phyloP scores from a whole-genome alignment of 1,140 invertebrate genomes.

The Panagrolaimus sp. region DNA sequence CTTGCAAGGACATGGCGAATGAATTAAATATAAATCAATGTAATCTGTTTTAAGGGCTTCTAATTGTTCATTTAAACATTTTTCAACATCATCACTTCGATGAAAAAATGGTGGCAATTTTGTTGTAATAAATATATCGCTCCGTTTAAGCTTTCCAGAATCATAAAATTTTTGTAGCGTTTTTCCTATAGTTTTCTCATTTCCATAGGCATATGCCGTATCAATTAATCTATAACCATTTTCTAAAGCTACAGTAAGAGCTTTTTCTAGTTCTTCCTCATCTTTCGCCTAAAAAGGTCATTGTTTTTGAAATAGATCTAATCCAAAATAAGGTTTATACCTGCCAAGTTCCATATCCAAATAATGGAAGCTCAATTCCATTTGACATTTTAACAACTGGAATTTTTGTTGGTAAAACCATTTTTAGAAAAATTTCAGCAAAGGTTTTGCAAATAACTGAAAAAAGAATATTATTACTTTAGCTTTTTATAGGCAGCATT shows the following conservation, averaged over 20 bases:
- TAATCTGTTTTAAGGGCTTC: slow-evolving; percentile 28
- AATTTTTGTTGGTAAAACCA: slow-evolving; percentile 10
- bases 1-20: slow-evolving; percentile 31
- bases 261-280: slow-evolving; percentile 14
- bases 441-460: too few species aligned
- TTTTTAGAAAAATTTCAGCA: not conserved
- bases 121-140: slow-evolving; percentile 74
- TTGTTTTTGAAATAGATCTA: too few species aligned
- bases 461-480: too few species aligned
- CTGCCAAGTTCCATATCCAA: slow-evolving; percentile 44
- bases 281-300: not conserved
- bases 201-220: slow-evolving; percentile 70
- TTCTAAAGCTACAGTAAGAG: slow-evolving; percentile 21
- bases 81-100: slow-evolving; percentile 59
- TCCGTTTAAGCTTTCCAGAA: slow-evolving; percentile 63
- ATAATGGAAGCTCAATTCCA: slow-evolving; percentile 31
- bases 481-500: too few species aligned
- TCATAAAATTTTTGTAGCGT: slow-evolving; percentile 62
- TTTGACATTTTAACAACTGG: slow-evolving; percentile 27
- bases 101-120: slow-evolving; percentile 59
- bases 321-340: slow-evolving; percentile 12
- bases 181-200: slow-evolving; percentile 68
- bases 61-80: slow-evolving; percentile 12
- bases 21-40: slow-evolving; percentile 28
- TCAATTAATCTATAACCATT: slow-evolving; percentile 60